Evolutionary conservation across 2,113 vertebrate genomes (phyloP), one percentile per base, ranked within the genome.

Genomic region (Pterophyllum scalare): DNA sequence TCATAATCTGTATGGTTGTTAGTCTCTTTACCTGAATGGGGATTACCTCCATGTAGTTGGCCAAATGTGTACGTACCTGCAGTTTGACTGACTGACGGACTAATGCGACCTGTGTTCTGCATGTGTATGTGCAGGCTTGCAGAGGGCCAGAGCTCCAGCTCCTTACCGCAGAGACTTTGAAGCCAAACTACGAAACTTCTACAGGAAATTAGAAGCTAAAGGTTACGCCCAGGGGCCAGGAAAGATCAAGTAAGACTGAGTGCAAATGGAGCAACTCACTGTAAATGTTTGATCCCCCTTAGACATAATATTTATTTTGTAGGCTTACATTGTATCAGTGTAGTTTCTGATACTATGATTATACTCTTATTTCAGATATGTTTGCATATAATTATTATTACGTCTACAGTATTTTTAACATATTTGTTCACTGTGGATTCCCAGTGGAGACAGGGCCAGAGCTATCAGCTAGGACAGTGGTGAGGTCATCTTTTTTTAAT

Each of bases 161-260:
- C 98, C 98, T 0, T 99, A 99, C 89, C 97, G 98, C 87, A 97
- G 98, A 95, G 98, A 99, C 94, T 99, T 99, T 43, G 98, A 99
- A 91, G 98, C 98, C 88, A 99, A 99, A 92, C 96, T 99, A 38
- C 96, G 98, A 85, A 99, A 99, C 93, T 99, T 99, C 94, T 99
- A 99, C 93, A 95, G 98, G 92, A 99, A 99, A 93, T 94, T 99
- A 83, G 98, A 99, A 95, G 98, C 97, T 88, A 99, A 99, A 96
- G 98, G 98, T 62, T 99, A 98, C 86, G 98, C 98, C 22, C 98
- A 99, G 90, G 98, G 98, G 70, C 98, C 98, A 28, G 98, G 98
- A 64, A 99, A 99, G 96, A 99, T 98, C 89, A 99, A 99, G 98
- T 99, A 94, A 97, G 98, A 57, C 70, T 26, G 28, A 14, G 3